Evolutionary conservation across 2,113 vertebrate species (phyloP).

Genomic region (Pluvianellus socialis): DNA sequence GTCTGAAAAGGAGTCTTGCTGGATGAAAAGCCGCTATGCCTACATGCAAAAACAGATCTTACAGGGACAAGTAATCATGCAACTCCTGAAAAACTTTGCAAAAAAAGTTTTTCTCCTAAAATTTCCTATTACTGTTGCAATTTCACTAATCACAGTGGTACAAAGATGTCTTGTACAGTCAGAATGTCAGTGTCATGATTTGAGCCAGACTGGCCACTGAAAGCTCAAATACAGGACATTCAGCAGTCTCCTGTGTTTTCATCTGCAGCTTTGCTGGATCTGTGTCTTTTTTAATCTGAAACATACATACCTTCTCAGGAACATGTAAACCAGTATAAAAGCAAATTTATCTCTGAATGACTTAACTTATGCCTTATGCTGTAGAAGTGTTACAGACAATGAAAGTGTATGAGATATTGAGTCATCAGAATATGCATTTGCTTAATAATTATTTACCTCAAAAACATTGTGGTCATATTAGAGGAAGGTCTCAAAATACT

Average conservation of each 20-base stretch:
- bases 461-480: background rate
- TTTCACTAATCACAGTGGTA: background rate
- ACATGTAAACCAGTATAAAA: background rate
- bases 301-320: no score
- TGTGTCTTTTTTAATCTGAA: background rate
- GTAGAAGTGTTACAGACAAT: background rate
- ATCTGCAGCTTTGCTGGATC: background rate
- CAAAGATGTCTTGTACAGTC: background rate
- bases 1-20: constrained; percentile 30
- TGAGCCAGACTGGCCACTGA: no score
- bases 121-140: background rate
- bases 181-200: background rate
- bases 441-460: background rate
- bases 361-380: background rate
- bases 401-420: background rate
- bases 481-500: background rate
- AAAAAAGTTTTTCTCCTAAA: background rate
- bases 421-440: background rate
- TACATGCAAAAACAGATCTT: constrained; percentile 49
- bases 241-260: background rate
- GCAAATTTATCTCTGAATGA: background rate
- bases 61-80: background rate
- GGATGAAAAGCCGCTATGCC: background rate
- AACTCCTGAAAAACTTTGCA: no score
- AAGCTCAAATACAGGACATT: no score